Base-by-base conservation (phyloP, 2,797 vertebrate genomes). In the Hydrolagus colliei region DNA sequence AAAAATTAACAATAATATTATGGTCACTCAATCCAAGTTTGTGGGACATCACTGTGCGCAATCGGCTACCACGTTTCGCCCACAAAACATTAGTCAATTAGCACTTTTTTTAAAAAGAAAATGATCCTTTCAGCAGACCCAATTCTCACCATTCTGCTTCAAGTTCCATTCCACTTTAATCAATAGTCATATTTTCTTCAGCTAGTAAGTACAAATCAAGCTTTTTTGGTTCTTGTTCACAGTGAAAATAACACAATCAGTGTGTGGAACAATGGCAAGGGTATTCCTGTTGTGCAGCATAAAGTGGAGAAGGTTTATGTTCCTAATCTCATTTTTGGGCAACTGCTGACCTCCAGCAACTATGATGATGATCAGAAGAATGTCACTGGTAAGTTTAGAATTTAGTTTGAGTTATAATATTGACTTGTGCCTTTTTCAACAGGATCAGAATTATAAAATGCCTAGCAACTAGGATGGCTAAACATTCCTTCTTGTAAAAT, bases 241-340 rank as follows among this genome's bases (percentile, higher is more conserved):
- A 99, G 98, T 76, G 97, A 99, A 91, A 99, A 99, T 89, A 99
- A 97, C 90, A 93, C 91, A 52, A 95, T 99, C 91, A 96, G 95
- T 61, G 92, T 99, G 52, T 99, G 98, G 98, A 99, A 99, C 91
- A 98, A 99, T 0, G 98, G 98, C 72, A 99, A 97, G 87, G 98
- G 98, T 67, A 99, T 99, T 91, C 98, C 98, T 86, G 96, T 99
- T 90, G 96, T 99, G 87, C 94, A 98, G 88, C 98, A 99, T 92
- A 98, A 99, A 90, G 96, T 99, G 87, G 98, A 99, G 92, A 99
- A 99, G 90, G 94, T 97, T 75, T 99, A 90, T 77, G 98, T 99
- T 86, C 97, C 98, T 62, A 97, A 97, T 35, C 96, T 99, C 86
- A 99, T 99, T 91, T 99, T 99, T 67, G 98, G 98, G 86, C 97